These are phyloP conservation scores for Ichneumoninae sp. DNA, from an alignment of 2,888 invertebrate species.

Conservation along the genomic window DNA sequence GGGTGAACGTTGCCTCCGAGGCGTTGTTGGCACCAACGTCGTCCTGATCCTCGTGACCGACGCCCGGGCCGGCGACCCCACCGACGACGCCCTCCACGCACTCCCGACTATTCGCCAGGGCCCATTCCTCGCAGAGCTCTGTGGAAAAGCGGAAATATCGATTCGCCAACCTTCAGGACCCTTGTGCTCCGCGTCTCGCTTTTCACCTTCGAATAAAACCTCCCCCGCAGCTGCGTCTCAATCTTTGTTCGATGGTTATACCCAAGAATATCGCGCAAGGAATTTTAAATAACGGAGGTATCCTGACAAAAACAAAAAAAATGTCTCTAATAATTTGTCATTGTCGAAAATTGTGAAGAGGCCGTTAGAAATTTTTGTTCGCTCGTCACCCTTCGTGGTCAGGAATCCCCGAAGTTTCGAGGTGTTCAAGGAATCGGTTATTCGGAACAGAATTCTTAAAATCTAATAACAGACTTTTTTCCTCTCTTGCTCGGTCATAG, in stretches of 20 bases:
- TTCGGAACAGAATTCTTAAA: no score
- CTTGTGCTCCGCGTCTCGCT: conserved; percentile 35
- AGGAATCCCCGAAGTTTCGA: not conserved
- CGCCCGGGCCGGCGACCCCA: conserved; percentile 76
- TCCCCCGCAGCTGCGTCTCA: not conserved
- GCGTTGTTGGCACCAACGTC: conserved; percentile 72
- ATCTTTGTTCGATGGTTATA: not conserved
- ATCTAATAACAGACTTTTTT: no score
- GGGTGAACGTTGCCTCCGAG: conserved; percentile 86
- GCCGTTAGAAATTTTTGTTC: no score
- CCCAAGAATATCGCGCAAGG: not conserved
- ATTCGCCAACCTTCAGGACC: conserved; percentile 44
- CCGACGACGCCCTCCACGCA: conserved; percentile 85
- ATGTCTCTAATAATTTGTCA: not conserved
- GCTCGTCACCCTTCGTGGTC: not conserved
- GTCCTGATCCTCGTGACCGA: conserved; percentile 76
- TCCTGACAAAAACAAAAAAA: not conserved
- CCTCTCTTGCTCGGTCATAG: no score
- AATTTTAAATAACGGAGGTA: not conserved
- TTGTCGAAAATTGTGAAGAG: not conserved
- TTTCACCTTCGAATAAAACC: conserved; percentile 13
- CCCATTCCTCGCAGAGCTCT: conserved; percentile 90
- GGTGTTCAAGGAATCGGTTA: not conserved
- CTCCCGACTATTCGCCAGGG: conserved; percentile 88
- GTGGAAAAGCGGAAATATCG: conserved; percentile 77